A percentile compares a stretch with the other conserved stretches of the same genome.
Conservation (phyloP, 2,888 invertebrate species). For the Apamea sordens region DNA sequence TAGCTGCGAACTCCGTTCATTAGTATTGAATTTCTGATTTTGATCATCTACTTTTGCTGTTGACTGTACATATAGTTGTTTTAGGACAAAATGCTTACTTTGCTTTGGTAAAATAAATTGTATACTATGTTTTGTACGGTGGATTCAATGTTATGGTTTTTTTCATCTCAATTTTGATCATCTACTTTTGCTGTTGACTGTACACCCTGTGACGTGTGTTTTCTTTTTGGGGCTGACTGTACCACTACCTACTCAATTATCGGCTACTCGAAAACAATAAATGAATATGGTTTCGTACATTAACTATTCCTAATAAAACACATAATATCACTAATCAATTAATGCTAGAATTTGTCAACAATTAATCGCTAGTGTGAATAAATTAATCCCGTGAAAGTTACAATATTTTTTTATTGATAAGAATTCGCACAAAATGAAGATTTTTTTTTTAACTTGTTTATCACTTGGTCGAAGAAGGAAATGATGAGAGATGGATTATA, state of each 20-base stretch:
- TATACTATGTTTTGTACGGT: too few species aligned
- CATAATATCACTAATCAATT: constrained; percentile 12
- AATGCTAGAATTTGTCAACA: background rate
- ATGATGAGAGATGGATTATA: constrained; percentile 21
- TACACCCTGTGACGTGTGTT: too few species aligned
- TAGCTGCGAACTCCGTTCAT: too few species aligned
- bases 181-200: too few species aligned
- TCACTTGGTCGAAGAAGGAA: background rate
- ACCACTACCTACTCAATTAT: background rate
- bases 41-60: too few species aligned
- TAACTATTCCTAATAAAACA: background rate
- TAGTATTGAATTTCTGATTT: too few species aligned
- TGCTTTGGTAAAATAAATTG: too few species aligned
- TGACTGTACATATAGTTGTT: too few species aligned
- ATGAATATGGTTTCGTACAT: background rate
- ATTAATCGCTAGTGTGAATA: constrained; percentile 15
- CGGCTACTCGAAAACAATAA: background rate
- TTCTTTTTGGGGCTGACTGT: too few species aligned
- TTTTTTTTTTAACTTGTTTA: background rate
- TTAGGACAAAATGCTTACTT: too few species aligned
- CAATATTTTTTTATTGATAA: constrained; percentile 18
- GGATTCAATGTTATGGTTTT: too few species aligned
- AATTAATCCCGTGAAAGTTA: constrained; percentile 34
- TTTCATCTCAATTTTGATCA: too few species aligned
- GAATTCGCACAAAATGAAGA: background rate